phyloP scores from a whole-genome alignment of 2,113 vertebrate genomes.

The Alligator sinensis region DNA sequence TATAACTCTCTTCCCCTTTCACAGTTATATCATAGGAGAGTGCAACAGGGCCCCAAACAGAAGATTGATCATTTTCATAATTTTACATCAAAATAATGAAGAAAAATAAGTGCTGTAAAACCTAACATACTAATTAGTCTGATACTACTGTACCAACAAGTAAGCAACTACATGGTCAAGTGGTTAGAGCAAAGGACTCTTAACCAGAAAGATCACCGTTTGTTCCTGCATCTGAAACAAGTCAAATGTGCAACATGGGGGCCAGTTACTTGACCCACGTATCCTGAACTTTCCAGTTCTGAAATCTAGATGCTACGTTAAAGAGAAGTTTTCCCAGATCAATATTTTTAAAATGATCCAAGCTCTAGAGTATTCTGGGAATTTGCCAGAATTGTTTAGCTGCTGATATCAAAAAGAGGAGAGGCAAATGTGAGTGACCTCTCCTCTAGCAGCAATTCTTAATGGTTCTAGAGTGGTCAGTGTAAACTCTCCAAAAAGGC shows the following conservation, averaged over 20 bases:
- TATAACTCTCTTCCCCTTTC: not conserved
- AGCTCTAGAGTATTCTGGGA: conserved; percentile 33
- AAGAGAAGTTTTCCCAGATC: conserved; percentile 41
- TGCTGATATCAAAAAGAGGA: not conserved
- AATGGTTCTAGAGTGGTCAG: not conserved
- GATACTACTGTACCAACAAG: not conserved
- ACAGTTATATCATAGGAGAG: not conserved
- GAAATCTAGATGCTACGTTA: conserved; percentile 18
- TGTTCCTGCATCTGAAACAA: conserved; percentile 67
- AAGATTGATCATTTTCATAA: not conserved
- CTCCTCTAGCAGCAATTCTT: not conserved
- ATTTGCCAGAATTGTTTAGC: not conserved
- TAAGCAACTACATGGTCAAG: conserved; percentile 66
- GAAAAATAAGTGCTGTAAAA: conserved; percentile 2
- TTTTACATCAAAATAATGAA: not conserved
- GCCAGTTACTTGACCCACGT: conserved; percentile 59
- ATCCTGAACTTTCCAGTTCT: conserved; percentile 55
- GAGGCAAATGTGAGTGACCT: not conserved
- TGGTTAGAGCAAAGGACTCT: conserved; percentile 59
- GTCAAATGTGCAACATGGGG: conserved; percentile 46
- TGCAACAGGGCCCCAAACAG: not conserved
- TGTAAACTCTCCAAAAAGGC: not conserved
- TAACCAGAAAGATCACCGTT: conserved; percentile 58
- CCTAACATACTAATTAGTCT: not conserved
- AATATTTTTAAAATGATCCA: conserved; percentile 61